Evolutionary conservation across 2,888 invertebrate species (phyloP).

Genomic region (Dromius quadrimaculatus): DNA sequence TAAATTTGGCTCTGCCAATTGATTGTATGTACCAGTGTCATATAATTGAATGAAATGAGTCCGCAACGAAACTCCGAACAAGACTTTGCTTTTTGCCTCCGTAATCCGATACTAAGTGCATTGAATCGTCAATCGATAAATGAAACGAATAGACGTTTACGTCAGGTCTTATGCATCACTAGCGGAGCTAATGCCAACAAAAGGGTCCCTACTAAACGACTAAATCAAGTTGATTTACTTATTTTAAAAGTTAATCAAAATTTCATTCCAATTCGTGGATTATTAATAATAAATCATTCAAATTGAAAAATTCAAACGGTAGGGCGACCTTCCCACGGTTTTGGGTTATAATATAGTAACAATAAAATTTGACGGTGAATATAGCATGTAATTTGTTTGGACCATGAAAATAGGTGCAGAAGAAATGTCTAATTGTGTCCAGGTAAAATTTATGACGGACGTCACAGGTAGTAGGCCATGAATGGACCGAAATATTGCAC

Average conservation of each 20-base stretch:
- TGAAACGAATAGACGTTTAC: constrained; percentile 45
- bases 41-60: constrained; percentile 52
- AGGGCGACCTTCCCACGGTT: constrained; percentile 34
- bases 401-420: constrained; percentile 32
- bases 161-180: constrained; percentile 33
- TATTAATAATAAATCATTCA: no score
- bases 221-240: constrained; percentile 23
- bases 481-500: no score
- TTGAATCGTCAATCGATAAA: constrained; percentile 42
- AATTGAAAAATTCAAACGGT: no score
- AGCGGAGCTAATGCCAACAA: constrained; percentile 3
- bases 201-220: constrained; percentile 5
- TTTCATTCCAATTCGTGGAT: no score
- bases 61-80: constrained; percentile 50
- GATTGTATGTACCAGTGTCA: constrained; percentile 42
- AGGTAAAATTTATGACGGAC: constrained; percentile 47
- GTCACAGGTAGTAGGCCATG: constrained; percentile 31
- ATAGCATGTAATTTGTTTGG: constrained; percentile 48
- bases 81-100: constrained; percentile 50
- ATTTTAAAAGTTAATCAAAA: constrained; percentile 2
- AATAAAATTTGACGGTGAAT: constrained; percentile 36
- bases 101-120: constrained; percentile 51
- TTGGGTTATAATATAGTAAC: constrained; percentile 1
- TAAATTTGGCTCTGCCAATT: constrained; percentile 33
- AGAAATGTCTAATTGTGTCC: constrained; percentile 33